These are phyloP conservation scores for Otolemur garnettii DNA, from an alignment of 2,113 vertebrate species.

Conservation along the genomic window DNA sequence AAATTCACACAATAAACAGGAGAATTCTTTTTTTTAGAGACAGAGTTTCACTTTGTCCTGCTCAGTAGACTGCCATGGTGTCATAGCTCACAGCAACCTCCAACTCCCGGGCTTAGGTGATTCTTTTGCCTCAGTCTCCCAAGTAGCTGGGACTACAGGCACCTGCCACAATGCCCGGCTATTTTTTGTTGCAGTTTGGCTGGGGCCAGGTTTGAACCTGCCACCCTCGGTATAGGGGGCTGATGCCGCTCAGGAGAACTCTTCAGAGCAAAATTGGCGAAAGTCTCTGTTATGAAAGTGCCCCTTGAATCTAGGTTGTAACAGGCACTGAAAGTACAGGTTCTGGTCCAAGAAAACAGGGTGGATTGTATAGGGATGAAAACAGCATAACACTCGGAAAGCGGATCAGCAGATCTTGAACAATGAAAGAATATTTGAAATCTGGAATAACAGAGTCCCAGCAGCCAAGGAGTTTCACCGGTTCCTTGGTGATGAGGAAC, in stretches of 20 bases:
- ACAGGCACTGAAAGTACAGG: not conserved
- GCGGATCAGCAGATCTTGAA: not conserved
- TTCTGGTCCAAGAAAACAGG: not conserved
- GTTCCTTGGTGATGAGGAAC: not conserved
- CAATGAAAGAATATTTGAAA: not conserved
- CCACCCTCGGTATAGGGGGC: too few relatives aligned
- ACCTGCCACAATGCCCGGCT: too few relatives aligned
- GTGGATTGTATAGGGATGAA: not conserved
- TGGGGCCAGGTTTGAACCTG: too few relatives aligned
- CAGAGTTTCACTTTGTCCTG: too few relatives aligned
- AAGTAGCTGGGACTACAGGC: too few relatives aligned
- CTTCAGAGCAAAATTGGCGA: not conserved
- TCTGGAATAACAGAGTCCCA: not conserved
- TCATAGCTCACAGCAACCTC: too few relatives aligned
- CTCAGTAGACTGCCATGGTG: too few relatives aligned
- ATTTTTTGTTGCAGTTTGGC: too few relatives aligned
- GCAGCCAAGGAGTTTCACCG: not conserved
- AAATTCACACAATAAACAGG: not conserved
- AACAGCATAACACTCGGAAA: not conserved
- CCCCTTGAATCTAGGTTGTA: not conserved
- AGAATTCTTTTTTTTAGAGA: not conserved
- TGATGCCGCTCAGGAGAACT: not conserved
- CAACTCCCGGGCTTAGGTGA: too few relatives aligned
- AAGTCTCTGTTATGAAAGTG: not conserved
- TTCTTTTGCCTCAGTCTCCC: too few relatives aligned